A percentile compares a stretch with the other conserved stretches of the same genome.
Evolutionary conservation across 2,797 vertebrate species (phyloP).

Genomic region (Syngnathus acus): DNA sequence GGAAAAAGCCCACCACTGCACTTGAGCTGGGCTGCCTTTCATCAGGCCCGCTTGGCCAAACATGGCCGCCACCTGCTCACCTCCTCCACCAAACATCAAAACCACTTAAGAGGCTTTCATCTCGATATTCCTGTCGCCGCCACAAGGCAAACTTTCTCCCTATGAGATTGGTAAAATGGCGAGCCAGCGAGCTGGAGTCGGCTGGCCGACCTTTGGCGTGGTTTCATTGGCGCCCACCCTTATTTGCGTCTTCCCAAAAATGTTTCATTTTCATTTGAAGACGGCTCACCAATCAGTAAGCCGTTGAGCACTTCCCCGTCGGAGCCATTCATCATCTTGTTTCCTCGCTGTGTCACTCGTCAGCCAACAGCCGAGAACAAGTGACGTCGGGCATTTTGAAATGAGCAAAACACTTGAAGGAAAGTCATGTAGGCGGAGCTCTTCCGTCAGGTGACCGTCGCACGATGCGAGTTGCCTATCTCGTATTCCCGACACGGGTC

Average conservation of each 20-base stretch:
- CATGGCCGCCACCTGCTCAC: conserved; percentile 1
- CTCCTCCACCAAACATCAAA: background rate
- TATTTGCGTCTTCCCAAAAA: no score
- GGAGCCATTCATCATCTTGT: no score
- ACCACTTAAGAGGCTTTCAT: background rate
- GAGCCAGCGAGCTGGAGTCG: no score
- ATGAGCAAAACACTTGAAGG: background rate
- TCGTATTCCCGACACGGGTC: conserved; percentile 52
- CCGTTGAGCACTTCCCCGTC: no score
- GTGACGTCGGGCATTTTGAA: background rate
- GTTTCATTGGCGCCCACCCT: no score
- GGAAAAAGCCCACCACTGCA: background rate
- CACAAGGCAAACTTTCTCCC: background rate
- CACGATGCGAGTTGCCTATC: background rate
- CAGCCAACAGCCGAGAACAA: no score
- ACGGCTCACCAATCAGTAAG: no score
- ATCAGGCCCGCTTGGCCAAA: background rate
- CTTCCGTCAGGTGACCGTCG: background rate
- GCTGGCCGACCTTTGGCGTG: no score
- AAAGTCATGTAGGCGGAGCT: background rate
- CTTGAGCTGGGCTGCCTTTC: background rate
- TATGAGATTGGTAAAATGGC: background rate
- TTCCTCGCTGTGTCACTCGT: no score
- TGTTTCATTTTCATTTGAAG: no score
- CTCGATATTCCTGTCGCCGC: background rate